phyloP scores from a whole-genome alignment of 1,140 invertebrate genomes.

The Andrena cerasifolii region DNA sequence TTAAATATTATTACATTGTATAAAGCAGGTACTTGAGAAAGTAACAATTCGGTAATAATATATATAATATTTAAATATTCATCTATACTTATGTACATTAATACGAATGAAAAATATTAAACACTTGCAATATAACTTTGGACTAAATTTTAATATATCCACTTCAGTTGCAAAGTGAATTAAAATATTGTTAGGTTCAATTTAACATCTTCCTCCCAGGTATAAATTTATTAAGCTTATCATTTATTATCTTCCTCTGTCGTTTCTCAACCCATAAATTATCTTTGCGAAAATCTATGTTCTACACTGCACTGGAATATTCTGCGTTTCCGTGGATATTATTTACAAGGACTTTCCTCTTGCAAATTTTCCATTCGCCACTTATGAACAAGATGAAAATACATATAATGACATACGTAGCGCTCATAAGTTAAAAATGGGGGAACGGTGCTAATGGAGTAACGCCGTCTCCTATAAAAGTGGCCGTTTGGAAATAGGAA shows the following conservation, averaged over 20 bases:
- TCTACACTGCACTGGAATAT: background rate
- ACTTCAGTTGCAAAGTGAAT: background rate
- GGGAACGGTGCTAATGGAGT: slow-evolving; percentile 42
- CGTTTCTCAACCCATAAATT: background rate
- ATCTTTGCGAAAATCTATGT: background rate
- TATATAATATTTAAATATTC: background rate
- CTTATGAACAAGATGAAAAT: slow-evolving; percentile 59
- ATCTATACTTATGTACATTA: background rate
- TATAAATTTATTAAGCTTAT: too few relatives aligned
- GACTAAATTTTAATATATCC: background rate
- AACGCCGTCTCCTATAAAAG: slow-evolving; percentile 50
- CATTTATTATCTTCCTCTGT: background rate
- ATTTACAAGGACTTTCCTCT: background rate
- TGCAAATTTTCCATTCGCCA: slow-evolving; percentile 56
- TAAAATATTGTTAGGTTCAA: background rate
- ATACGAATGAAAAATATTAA: too few relatives aligned
- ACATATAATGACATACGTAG: slow-evolving; percentile 41
- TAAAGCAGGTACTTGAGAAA: too few relatives aligned
- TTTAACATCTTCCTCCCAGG: too few relatives aligned
- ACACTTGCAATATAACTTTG: background rate
- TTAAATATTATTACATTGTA: background rate
- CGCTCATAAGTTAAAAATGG: slow-evolving; percentile 14
- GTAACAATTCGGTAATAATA: background rate
- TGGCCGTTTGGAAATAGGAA: background rate
- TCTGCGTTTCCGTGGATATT: background rate